These are phyloP conservation scores for Microcebus ravelobensis DNA, from an alignment of 2,113 vertebrate genomes.

Conservation along the genomic window DNA sequence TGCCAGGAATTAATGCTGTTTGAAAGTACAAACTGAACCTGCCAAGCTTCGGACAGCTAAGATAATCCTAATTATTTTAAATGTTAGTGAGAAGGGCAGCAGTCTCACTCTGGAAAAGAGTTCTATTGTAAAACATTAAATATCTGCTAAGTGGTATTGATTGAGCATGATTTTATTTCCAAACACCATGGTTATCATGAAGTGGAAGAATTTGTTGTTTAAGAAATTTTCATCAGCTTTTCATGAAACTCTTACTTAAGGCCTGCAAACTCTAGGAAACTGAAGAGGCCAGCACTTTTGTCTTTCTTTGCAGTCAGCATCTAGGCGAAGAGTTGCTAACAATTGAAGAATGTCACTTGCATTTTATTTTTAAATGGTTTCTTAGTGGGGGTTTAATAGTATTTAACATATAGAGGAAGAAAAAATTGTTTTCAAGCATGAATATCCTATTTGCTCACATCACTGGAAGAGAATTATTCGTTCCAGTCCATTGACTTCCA, in stretches of 20 bases:
- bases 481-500: conserved; percentile 80
- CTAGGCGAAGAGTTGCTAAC: conserved; percentile 54
- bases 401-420: conserved; percentile 74
- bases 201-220: conserved; percentile 56
- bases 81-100: conserved; percentile 87
- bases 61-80: conserved; percentile 89
- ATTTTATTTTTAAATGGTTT: conserved; percentile 78
- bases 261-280: conserved; percentile 11
- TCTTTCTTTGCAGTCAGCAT: conserved; percentile 13
- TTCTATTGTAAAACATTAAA: conserved; percentile 73
- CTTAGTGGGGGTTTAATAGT: conserved; percentile 75
- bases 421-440: conserved; percentile 77
- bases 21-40: conserved; percentile 90
- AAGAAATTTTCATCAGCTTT: conserved; percentile 60
- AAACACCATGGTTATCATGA: conserved; percentile 64
- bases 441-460: conserved; percentile 81
- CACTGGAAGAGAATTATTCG: conserved; percentile 79
- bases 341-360: conserved; percentile 54
- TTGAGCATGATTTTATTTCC: conserved; percentile 69
- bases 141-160: conserved; percentile 74
- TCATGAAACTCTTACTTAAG: conserved; percentile 1
- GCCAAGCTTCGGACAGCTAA: conserved; percentile 87
- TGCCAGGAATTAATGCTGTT: conserved; percentile 90
- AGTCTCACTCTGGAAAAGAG: conserved; percentile 77
- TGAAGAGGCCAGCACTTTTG: background rate